Evolutionary conservation across 1,140 invertebrate genomes (phyloP), one percentile per base, ranked within the genome.

Genomic region (Rhynchophorus ferrugineus): DNA sequence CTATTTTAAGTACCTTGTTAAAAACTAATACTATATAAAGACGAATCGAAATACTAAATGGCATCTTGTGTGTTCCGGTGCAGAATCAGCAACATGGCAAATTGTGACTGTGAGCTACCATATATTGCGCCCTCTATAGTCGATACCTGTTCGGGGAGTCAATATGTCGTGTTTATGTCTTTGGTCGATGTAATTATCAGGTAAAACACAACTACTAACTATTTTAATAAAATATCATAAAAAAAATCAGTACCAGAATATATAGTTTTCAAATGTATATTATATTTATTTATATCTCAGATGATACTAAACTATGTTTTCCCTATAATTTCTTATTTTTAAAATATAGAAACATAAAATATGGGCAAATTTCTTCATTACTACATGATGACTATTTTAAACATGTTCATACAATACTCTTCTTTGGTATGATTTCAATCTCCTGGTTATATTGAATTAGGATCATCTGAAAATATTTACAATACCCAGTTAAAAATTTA

Each of bases 71-170:
- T n/a, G n/a, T n/a, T n/a, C n/a, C n/a, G n/a, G n/a, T n/a, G n/a
- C n/a, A n/a, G n/a, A n/a, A n/a, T n/a, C n/a, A n/a, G n/a, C n/a
- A n/a, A n/a, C n/a, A n/a, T n/a, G n/a, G n/a, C n/a, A n/a, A n/a
- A n/a, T 18, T 44, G 43, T 13, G 43, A 29, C 3, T 44, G 43
- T 34, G 22, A 44, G 7, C 33, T 29, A 34, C 1, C 43, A 13
- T 44, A 29, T 22, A 17, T 44, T 1, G 14, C 9, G 14, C 43
- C 43, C 1, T 44, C 43, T 16, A 44, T 44, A 6, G 43, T 16
- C 5, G 43, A 44, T 3, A 44, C 43, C n/a, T 44, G 43, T 18
- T 33, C 43, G 18, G 43, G 43, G 7, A 44, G 43, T 44, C n/a
- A 44, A 22, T 44, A 34, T 44, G 43, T 44, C 2, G 5, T 22